Evolutionary conservation across 2,888 invertebrate species (phyloP).

Genomic region (Parnassius mnemosyne): DNA sequence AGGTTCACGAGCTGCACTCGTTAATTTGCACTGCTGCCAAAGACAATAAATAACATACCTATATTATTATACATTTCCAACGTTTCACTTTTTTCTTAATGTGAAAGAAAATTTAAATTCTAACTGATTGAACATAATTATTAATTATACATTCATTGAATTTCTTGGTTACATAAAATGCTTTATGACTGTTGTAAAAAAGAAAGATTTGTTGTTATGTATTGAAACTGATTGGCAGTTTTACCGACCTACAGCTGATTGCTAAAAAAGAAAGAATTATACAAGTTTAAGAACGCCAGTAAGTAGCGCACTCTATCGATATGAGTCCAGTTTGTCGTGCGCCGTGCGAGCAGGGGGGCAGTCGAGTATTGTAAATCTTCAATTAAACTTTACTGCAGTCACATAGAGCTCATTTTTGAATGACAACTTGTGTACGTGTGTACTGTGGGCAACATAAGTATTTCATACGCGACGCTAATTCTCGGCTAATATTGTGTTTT

Average conservation of each 20-base stretch:
- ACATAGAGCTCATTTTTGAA: slow-evolving; percentile 7
- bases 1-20: too few relatives aligned
- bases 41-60: too few relatives aligned
- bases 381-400: background rate
- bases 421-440: slow-evolving; percentile 18
- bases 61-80: too few relatives aligned
- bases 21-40: too few relatives aligned
- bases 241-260: slow-evolving; percentile 23
- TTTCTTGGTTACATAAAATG: background rate
- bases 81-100: too few relatives aligned
- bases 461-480: background rate
- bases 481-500: slow-evolving; percentile 9
- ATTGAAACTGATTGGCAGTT: slow-evolving; percentile 16
- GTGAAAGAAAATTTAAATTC: too few relatives aligned
- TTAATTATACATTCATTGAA: too few relatives aligned
- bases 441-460: slow-evolving; percentile 17
- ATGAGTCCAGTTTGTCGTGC: slow-evolving; percentile 25
- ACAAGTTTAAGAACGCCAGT: slow-evolving; percentile 23
- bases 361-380: background rate
- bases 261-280: slow-evolving; percentile 22
- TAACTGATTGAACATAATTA: too few relatives aligned
- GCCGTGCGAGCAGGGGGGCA: slow-evolving; percentile 21
- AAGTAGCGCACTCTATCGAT: slow-evolving; percentile 26
- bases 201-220: slow-evolving; percentile 7
- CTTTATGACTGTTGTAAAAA: background rate